phyloP scores from a whole-genome alignment of 2,113 vertebrate genomes.

The Orientallactaga bullata region DNA sequence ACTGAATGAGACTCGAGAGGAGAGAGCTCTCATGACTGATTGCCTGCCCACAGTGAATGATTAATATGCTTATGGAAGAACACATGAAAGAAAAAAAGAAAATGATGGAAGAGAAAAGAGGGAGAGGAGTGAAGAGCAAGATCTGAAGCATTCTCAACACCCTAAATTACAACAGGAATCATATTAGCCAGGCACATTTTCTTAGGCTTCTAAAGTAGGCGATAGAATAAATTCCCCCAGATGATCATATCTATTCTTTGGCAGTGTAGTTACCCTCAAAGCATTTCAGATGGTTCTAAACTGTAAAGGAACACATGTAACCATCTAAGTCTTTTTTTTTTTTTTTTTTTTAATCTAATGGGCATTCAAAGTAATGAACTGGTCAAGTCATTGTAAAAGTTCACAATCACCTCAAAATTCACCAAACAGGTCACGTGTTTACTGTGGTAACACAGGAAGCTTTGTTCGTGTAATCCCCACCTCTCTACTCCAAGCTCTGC shows the following conservation, averaged over 20 bases:
- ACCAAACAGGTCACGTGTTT: neutral
- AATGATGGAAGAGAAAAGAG: neutral
- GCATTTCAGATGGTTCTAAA: slow-evolving; percentile 19
- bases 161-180: neutral
- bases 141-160: neutral
- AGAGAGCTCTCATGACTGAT: neutral
- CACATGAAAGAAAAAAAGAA: neutral
- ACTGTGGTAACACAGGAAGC: neutral
- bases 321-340: neutral
- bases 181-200: neutral
- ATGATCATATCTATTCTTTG: slow-evolving; percentile 4
- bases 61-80: neutral
- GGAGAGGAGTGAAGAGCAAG: neutral
- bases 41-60: neutral
- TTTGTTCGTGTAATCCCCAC: neutral
- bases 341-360: neutral
- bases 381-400: neutral
- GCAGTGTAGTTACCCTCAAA: neutral
- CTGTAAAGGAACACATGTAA: neutral
- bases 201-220: slow-evolving; percentile 26
- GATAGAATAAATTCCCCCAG: slow-evolving; percentile 20
- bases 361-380: slow-evolving; percentile 19
- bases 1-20: neutral
- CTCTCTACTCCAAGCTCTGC: neutral
- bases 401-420: slow-evolving; percentile 7